A percentile compares a stretch with the other conserved stretches of the same genome.
phyloP scores from a whole-genome alignment of 1,140 invertebrate genomes.

The Drepana arcuata region DNA sequence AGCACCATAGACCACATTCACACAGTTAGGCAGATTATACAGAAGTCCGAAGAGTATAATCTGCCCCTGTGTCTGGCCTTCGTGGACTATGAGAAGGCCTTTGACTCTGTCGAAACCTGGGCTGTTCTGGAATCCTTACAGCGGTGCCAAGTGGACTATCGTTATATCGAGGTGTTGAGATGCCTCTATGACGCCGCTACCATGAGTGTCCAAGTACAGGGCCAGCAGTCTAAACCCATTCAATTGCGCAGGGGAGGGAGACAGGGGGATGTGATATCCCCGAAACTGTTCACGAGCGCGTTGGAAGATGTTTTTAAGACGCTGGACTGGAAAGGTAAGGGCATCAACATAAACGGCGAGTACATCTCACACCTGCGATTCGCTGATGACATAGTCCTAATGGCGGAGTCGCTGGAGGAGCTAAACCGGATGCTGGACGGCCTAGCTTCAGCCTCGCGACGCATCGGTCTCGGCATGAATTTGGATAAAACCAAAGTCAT shows the following conservation, averaged over 20 bases:
- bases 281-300: constrained; percentile 8
- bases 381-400: constrained; percentile 14
- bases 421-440: constrained; percentile 7
- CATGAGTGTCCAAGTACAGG: constrained; percentile 2
- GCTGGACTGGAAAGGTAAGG: constrained; percentile 7
- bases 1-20: constrained; percentile 16
- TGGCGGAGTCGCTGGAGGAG: constrained; percentile 6
- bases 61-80: constrained; percentile 11
- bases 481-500: constrained; percentile 11
- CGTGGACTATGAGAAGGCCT: constrained; percentile 22
- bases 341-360: constrained; percentile 8
- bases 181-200: constrained; percentile 2
- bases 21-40: constrained; percentile 14
- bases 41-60: constrained; percentile 20
- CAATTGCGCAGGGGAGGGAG: background rate
- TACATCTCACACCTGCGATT: constrained; percentile 12
- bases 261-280: constrained; percentile 6
- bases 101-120: constrained; percentile 15
- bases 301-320: constrained; percentile 7
- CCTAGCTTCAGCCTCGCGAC: constrained; percentile 2
- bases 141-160: constrained; percentile 4
- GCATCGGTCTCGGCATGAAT: constrained; percentile 6
- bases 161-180: constrained; percentile 1
- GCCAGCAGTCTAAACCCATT: constrained; percentile 1
- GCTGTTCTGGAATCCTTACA: constrained; percentile 11